Percentiles rank a stretch among this genome's conserved stretches.
Evolutionary conservation across 2,113 vertebrate genomes (phyloP).

Genomic region (Leptosomus discolor): DNA sequence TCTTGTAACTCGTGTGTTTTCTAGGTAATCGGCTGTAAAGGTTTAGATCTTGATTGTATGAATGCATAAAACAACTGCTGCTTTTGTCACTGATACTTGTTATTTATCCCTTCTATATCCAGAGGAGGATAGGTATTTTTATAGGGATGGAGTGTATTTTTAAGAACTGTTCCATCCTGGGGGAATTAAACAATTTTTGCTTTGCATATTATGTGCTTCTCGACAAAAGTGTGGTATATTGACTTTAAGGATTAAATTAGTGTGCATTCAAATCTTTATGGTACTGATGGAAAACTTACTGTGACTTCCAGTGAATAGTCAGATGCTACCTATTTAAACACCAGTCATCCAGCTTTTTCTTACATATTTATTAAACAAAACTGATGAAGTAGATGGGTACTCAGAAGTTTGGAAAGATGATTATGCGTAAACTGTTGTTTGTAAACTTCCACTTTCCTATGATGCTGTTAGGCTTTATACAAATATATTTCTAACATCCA

Average conservation of each 20-base stretch:
- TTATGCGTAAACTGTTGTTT: slow-evolving; percentile 23
- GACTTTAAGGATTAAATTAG: slow-evolving; percentile 39
- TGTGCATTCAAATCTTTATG: slow-evolving; percentile 50
- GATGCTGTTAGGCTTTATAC: slow-evolving; percentile 24
- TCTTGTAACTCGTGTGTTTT: slow-evolving; percentile 50
- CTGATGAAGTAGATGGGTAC: slow-evolving; percentile 20
- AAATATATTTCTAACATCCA: background rate
- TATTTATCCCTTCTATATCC: slow-evolving; percentile 34
- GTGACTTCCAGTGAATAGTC: slow-evolving; percentile 54
- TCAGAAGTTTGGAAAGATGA: slow-evolving; percentile 17
- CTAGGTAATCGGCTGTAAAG: slow-evolving; percentile 56
- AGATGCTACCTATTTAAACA: slow-evolving; percentile 55
- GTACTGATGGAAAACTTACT: slow-evolving; percentile 60
- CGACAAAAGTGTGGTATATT: slow-evolving; percentile 49
- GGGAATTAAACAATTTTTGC: slow-evolving; percentile 43
- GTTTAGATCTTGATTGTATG: slow-evolving; percentile 52
- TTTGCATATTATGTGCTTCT: slow-evolving; percentile 60
- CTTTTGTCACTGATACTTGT: slow-evolving; percentile 42
- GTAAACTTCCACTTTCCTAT: slow-evolving; percentile 38
- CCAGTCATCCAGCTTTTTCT: slow-evolving; percentile 29
- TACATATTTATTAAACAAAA: slow-evolving; percentile 57
- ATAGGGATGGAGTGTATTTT: slow-evolving; percentile 51
- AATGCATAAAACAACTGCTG: slow-evolving; percentile 66
- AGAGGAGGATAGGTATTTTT: slow-evolving; percentile 7
- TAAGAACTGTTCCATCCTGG: slow-evolving; percentile 47